These are phyloP conservation scores for Nestor notabilis DNA, from an alignment of 2,113 vertebrate species.

Conservation along the genomic window DNA sequence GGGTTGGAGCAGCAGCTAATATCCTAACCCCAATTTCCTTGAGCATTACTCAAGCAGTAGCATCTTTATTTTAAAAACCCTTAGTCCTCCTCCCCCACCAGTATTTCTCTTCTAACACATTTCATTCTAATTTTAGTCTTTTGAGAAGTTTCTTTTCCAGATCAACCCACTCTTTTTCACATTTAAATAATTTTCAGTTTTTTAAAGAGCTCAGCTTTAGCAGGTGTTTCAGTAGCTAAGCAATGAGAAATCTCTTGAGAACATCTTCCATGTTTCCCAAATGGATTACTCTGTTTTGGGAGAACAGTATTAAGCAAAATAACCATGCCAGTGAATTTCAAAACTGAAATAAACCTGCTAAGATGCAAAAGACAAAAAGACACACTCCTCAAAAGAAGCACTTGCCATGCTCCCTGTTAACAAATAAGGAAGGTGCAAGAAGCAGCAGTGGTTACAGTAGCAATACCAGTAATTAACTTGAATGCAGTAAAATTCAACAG, in stretches of 20 bases:
- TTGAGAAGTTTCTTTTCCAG: slow-evolving; percentile 68
- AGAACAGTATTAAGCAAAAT: slow-evolving; percentile 22
- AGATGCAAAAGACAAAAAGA: background rate
- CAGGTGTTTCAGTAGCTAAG: slow-evolving; percentile 69
- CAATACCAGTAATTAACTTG: background rate
- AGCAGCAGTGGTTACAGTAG: background rate
- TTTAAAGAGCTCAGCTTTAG: slow-evolving; percentile 61
- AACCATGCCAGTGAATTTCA: background rate
- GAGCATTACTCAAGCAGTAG: slow-evolving; percentile 28
- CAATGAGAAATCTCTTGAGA: slow-evolving; percentile 57
- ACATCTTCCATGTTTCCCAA: slow-evolving; percentile 57
- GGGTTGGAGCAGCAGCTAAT: slow-evolving; percentile 28
- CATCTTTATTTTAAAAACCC: slow-evolving; percentile 23
- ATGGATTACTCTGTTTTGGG: slow-evolving; percentile 8
- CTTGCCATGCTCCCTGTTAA: background rate
- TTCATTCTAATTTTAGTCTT: slow-evolving; percentile 67
- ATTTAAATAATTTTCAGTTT: slow-evolving; percentile 68
- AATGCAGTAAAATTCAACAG: background rate
- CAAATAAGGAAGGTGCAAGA: background rate
- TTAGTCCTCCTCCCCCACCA: slow-evolving; percentile 45
- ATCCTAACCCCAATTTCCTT: slow-evolving; percentile 29
- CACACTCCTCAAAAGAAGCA: background rate
- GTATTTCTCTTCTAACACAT: slow-evolving; percentile 63
- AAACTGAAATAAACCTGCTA: background rate
- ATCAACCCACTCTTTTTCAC: slow-evolving; percentile 71